Conservation (phyloP, 2,888 invertebrate genomes). For the Phorcus lineatus region DNA sequence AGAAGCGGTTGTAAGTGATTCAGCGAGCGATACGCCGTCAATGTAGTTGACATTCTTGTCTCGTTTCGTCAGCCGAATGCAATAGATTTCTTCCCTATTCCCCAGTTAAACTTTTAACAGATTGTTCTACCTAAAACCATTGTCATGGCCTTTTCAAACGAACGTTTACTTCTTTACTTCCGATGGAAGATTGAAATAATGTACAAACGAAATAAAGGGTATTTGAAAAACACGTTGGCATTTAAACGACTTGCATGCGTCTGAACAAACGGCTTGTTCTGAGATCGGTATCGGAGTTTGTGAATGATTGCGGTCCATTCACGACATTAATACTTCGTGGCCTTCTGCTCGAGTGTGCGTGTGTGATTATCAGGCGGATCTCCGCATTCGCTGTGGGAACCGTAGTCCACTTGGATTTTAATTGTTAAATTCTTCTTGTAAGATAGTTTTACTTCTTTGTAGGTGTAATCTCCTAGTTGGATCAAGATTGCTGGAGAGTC, state of each 20-base stretch:
- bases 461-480: not conserved
- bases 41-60: no score
- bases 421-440: not conserved
- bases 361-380: not conserved
- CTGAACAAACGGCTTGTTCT: not conserved
- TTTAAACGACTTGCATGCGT: not conserved
- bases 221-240: not conserved
- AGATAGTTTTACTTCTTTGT: not conserved
- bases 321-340: not conserved
- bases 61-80: no score
- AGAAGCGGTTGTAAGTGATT: no score
- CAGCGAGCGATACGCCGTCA: no score
- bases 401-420: not conserved
- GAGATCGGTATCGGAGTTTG: not conserved
- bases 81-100: no score
- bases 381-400: not conserved
- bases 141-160: no score
- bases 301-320: conserved; percentile 14
- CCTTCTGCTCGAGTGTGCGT: not conserved
- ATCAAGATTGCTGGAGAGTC: not conserved
- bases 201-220: not conserved
- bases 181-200: not conserved
- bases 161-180: not conserved
- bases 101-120: no score
- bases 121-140: no score